Conservation (phyloP, 2,797 vertebrate species). For the Protonibea diacanthus region DNA sequence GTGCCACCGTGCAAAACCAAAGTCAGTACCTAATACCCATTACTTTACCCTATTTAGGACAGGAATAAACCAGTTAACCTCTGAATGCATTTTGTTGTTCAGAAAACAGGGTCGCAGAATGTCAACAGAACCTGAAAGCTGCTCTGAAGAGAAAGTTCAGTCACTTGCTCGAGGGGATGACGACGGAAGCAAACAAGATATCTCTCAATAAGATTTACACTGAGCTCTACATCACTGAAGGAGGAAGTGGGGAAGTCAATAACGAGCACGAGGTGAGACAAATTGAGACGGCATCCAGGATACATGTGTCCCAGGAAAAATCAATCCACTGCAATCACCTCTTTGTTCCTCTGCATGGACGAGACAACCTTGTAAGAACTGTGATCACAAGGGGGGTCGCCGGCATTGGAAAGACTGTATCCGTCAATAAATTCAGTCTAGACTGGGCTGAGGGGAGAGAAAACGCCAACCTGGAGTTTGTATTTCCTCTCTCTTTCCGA, state of each 20-base stretch:
- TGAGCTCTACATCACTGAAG: conserved; percentile 74
- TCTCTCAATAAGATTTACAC: conserved; percentile 75
- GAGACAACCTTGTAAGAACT: conserved; percentile 46
- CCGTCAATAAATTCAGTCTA: conserved; percentile 72
- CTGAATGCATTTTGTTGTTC: background rate
- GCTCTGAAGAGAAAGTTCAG: conserved; percentile 63
- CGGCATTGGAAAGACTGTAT: conserved; percentile 81
- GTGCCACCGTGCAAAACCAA: background rate
- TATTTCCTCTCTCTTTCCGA: conserved; percentile 76
- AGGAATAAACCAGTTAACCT: background rate
- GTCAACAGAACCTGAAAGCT: conserved; percentile 59
- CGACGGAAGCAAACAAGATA: conserved; percentile 8
- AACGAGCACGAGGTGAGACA: conserved; percentile 76
- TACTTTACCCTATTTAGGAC: background rate
- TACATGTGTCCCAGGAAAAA: conserved; percentile 51
- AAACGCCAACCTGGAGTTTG: conserved; percentile 70
- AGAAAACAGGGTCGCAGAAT: conserved; percentile 50
- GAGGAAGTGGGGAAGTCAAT: conserved; percentile 60
- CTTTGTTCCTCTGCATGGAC: conserved; percentile 47
- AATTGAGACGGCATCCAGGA: conserved; percentile 62
- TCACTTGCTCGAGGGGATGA: conserved; percentile 49
- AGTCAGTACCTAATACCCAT: conserved; percentile 40
- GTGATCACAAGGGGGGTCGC: conserved; percentile 79
- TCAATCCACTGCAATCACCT: conserved; percentile 71
- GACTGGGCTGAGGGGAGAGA: conserved; percentile 77